These are phyloP conservation scores for Carlito syrichta DNA, from an alignment of 2,113 vertebrate genomes.

Conservation along the genomic window DNA sequence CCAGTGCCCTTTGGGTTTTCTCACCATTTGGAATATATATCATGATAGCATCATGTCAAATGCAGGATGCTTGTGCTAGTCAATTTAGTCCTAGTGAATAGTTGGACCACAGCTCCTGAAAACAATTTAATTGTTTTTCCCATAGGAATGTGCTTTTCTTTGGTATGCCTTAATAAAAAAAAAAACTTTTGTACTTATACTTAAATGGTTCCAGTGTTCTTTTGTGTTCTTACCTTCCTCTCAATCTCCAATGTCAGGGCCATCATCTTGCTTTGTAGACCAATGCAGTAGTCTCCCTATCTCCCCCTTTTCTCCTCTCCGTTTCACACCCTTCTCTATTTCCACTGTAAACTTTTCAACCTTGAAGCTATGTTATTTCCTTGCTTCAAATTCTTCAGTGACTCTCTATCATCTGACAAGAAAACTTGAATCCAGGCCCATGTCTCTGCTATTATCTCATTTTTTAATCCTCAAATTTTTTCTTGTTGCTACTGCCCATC, in stretches of 20 bases:
- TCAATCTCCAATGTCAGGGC: fast-evolving
- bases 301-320: not conserved
- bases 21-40: not conserved
- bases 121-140: not conserved
- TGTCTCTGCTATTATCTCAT: not conserved
- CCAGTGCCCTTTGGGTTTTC: not conserved
- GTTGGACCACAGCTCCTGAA: not conserved
- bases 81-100: not conserved
- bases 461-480: not conserved
- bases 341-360: not conserved
- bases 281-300: fast-evolving
- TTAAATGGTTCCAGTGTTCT: not conserved
- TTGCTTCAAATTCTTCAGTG: not conserved
- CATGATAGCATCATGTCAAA: not conserved
- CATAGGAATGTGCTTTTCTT: not conserved
- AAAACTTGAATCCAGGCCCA: not conserved
- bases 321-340: not conserved
- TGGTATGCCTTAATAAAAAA: not conserved
- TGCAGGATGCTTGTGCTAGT: not conserved
- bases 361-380: not conserved
- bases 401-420: not conserved
- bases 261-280: not conserved
- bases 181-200: not conserved
- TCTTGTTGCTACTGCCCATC: not conserved
- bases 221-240: not conserved